Conservation (phyloP, 2,113 vertebrate species). For the Thamnaconus septentrionalis region DNA sequence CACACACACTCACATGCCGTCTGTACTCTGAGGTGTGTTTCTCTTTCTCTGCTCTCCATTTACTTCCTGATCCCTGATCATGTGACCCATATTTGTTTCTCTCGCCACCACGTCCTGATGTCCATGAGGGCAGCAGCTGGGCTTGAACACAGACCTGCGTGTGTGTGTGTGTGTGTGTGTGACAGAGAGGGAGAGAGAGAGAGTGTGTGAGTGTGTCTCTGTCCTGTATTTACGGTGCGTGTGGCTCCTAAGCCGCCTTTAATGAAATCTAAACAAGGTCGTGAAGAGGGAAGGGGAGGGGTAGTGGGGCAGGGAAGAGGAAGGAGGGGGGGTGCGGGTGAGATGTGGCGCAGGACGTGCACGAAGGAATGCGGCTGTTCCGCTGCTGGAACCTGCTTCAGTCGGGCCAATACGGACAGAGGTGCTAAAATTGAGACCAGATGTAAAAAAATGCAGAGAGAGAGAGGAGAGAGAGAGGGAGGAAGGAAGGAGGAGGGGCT, state of each 20-base stretch:
- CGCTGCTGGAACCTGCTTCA: slow-evolving; percentile 8
- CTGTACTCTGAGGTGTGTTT: too few relatives aligned
- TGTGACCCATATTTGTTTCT: too few relatives aligned
- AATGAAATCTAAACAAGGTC: slow-evolving; percentile 49
- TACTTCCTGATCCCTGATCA: too few relatives aligned
- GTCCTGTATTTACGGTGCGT: slow-evolving; percentile 15
- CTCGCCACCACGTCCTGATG: too few relatives aligned
- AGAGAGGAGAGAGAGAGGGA: not conserved
- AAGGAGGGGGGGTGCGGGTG: slow-evolving; percentile 2
- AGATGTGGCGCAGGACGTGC: slow-evolving; percentile 12
- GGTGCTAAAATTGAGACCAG: slow-evolving; percentile 54
- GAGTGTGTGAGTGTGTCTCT: not conserved
- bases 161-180: too few relatives aligned
- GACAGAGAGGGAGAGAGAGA: too few relatives aligned
- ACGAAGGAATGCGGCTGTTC: not conserved
- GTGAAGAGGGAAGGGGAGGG: slow-evolving; percentile 11
- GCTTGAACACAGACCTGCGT: slow-evolving; percentile 1
- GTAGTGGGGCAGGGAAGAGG: too few relatives aligned
- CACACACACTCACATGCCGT: too few relatives aligned
- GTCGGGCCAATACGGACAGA: slow-evolving; percentile 17
- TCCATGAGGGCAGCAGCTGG: slow-evolving; percentile 1
- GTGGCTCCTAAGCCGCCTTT: slow-evolving; percentile 25
- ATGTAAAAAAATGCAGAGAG: slow-evolving; percentile 28
- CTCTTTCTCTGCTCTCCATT: too few relatives aligned
- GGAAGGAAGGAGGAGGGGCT: slow-evolving; percentile 19